Percentiles rank a stretch among this genome's conserved stretches.
Evolutionary conservation across 2,797 vertebrate genomes (phyloP).

Genomic region (Aldrovandia affinis): DNA sequence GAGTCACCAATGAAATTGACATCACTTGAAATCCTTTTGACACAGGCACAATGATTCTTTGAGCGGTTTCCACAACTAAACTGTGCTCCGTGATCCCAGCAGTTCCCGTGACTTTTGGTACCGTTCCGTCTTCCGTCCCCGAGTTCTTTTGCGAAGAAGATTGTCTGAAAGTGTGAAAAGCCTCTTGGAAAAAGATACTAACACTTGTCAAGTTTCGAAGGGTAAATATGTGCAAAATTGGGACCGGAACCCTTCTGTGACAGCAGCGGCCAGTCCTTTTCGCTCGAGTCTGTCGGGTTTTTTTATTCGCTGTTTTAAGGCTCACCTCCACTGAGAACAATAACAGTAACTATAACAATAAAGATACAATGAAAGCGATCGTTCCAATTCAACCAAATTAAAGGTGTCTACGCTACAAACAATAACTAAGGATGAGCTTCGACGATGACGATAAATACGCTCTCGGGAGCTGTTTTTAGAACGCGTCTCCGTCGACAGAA

Average conservation of each 20-base stretch:
- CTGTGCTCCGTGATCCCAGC: slow-evolving; percentile 19
- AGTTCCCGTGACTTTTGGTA: slow-evolving; percentile 30
- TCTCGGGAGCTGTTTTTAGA: slow-evolving; percentile 10
- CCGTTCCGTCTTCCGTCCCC: slow-evolving; percentile 41
- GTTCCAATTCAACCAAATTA: no score
- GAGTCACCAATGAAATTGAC: slow-evolving; percentile 43
- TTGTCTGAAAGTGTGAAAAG: slow-evolving; percentile 71
- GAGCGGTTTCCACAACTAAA: slow-evolving; percentile 25
- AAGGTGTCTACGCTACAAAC: no score
- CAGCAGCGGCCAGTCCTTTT: slow-evolving; percentile 47
- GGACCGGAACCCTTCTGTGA: slow-evolving; percentile 50
- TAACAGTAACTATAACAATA: no score
- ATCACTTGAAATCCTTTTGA: slow-evolving; percentile 40
- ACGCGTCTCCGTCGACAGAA: background rate
- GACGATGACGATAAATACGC: no score
- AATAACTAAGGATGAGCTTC: no score
- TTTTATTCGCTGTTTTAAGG: background rate
- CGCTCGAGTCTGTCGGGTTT: slow-evolving; percentile 61
- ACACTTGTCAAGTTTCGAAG: slow-evolving; percentile 48
- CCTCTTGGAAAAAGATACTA: slow-evolving; percentile 40
- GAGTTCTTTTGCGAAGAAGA: slow-evolving; percentile 45
- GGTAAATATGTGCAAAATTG: slow-evolving; percentile 70
- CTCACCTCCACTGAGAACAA: no score
- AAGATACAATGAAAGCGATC: no score
- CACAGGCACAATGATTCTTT: slow-evolving; percentile 27